Percentiles rank a stretch among this genome's conserved stretches.
Evolutionary conservation across 2,113 vertebrate species (phyloP).

Genomic region (Callithrix jacchus): DNA sequence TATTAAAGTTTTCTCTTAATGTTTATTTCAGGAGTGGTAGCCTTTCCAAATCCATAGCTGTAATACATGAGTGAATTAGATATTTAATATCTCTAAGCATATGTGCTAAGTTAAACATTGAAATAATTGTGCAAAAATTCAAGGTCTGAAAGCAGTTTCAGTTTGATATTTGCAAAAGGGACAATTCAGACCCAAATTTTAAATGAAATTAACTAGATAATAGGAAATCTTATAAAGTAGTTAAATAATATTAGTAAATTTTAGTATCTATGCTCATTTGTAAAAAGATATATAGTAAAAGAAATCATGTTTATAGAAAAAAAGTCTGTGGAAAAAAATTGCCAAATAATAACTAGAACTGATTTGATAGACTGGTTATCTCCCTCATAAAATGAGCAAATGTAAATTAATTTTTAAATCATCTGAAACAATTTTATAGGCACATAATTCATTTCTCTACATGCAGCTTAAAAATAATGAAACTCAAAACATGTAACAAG

Average conservation of each 20-base stretch:
- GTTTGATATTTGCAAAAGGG: background rate
- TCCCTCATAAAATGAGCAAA: conserved; percentile 24
- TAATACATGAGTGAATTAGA: background rate
- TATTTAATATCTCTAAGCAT: background rate
- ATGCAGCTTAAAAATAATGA: background rate
- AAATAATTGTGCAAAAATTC: background rate
- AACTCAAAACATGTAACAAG: background rate
- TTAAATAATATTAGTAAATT: background rate
- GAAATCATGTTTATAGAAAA: background rate
- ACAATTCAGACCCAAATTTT: background rate
- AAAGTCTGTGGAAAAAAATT: background rate
- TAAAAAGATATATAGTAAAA: background rate
- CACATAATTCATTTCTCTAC: background rate
- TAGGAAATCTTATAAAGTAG: background rate
- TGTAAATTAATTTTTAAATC: conserved; percentile 28
- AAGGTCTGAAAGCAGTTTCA: background rate
- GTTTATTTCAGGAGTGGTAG: background rate
- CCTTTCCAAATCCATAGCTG: background rate
- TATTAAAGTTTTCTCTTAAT: background rate
- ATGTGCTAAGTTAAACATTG: background rate
- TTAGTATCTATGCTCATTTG: background rate
- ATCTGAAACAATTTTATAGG: background rate
- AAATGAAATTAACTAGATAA: background rate
- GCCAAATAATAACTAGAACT: background rate
- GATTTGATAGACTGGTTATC: background rate